phyloP scores from a whole-genome alignment of 1,140 invertebrate species.

The Lasioglossum baleicum region DNA sequence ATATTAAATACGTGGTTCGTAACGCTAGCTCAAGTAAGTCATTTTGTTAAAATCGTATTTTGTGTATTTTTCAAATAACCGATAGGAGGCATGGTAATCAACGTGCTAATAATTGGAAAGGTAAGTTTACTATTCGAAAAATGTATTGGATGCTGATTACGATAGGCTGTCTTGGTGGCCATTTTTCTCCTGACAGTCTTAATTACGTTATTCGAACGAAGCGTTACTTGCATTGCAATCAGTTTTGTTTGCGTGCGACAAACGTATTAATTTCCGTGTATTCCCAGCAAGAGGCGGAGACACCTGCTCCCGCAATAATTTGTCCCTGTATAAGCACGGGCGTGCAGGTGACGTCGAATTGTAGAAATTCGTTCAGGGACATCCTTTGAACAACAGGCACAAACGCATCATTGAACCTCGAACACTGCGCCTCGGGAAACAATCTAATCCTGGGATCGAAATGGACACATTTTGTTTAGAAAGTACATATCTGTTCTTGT shows the following conservation, averaged over 20 bases:
- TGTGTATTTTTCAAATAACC: too few relatives aligned
- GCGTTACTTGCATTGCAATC: slow-evolving; percentile 45
- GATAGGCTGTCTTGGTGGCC: too few relatives aligned
- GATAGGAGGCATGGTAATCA: too few relatives aligned
- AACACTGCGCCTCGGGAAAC: neutral
- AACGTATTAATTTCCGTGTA: slow-evolving; percentile 47
- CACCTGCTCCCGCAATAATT: slow-evolving; percentile 58
- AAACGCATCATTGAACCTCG: neutral
- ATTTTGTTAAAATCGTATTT: too few relatives aligned
- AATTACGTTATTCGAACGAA: slow-evolving; percentile 33
- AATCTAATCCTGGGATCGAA: neutral
- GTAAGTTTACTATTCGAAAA: too few relatives aligned
- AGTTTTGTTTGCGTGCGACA: slow-evolving; percentile 53
- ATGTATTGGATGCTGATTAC: too few relatives aligned
- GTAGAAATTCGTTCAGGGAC: neutral
- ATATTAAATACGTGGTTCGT: too few relatives aligned
- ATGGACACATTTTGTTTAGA: too few relatives aligned
- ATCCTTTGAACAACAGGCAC: neutral
- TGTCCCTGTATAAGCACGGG: slow-evolving; percentile 25
- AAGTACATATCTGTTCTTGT: too few relatives aligned
- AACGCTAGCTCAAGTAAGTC: too few relatives aligned
- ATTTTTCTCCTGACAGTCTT: slow-evolving; percentile 7
- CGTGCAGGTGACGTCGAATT: slow-evolving; percentile 53
- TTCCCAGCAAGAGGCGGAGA: slow-evolving; percentile 13
- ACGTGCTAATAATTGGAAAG: too few relatives aligned